These are phyloP conservation scores for Ceratina calcarata DNA, from an alignment of 1,140 invertebrate genomes.

Conservation along the genomic window DNA sequence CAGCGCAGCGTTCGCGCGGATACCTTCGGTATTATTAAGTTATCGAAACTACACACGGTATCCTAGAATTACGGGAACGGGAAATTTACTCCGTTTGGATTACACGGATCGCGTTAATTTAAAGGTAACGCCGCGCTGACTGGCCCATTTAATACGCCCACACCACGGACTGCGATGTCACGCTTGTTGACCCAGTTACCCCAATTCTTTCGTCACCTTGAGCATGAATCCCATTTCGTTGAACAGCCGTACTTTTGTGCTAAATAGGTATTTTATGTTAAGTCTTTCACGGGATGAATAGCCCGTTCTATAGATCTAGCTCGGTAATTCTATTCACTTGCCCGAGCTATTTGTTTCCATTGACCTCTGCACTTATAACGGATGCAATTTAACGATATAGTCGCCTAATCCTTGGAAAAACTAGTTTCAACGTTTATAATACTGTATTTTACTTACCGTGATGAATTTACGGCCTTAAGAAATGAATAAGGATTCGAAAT, in stretches of 20 bases:
- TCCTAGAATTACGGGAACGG: slow-evolving; percentile 15
- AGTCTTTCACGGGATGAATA: neutral
- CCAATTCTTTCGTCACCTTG: slow-evolving; percentile 56
- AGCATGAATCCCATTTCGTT: slow-evolving; percentile 43
- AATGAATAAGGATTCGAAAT: too few relatives aligned
- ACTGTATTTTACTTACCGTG: too few relatives aligned
- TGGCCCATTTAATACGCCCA: slow-evolving; percentile 54
- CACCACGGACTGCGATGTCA: slow-evolving; percentile 43
- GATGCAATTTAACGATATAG: too few relatives aligned
- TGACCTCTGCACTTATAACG: too few relatives aligned
- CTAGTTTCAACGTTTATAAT: too few relatives aligned
- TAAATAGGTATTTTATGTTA: neutral
- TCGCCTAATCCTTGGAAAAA: too few relatives aligned
- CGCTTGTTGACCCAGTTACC: slow-evolving; percentile 56
- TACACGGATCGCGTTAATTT: slow-evolving; percentile 39
- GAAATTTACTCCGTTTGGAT: slow-evolving; percentile 26
- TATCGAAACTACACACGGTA: slow-evolving; percentile 5
- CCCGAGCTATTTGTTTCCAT: too few relatives aligned
- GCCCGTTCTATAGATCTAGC: too few relatives aligned
- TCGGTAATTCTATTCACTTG: too few relatives aligned
- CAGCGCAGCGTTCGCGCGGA: neutral
- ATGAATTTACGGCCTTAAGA: too few relatives aligned
- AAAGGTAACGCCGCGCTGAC: slow-evolving; percentile 21
- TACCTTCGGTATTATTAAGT: neutral
- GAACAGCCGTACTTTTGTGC: slow-evolving; percentile 13